These are phyloP conservation scores for Pseudachorutes palmiensis DNA, from an alignment of 1,140 invertebrate genomes.

Conservation along the genomic window DNA sequence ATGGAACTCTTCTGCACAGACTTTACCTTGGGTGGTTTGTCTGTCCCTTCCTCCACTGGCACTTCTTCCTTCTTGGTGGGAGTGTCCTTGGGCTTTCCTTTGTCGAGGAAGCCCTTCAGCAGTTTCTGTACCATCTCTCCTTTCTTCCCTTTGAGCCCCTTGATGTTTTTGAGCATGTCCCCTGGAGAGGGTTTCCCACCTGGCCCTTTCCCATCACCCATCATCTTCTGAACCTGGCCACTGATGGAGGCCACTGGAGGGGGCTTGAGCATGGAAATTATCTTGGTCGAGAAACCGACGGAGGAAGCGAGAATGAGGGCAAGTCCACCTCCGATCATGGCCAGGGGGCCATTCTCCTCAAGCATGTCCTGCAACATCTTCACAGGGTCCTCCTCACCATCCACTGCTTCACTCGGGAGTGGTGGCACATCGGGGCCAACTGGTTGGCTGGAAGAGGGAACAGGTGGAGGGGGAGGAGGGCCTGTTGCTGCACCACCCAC, in stretches of 20 bases:
- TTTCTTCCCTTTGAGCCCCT: too few relatives aligned
- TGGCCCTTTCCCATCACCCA: not conserved
- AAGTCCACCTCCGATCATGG: not conserved
- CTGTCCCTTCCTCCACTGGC: too few relatives aligned
- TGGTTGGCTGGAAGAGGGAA: too few relatives aligned
- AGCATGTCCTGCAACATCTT: not conserved
- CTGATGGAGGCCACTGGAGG: not conserved
- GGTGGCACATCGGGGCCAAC: too few relatives aligned
- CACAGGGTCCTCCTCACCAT: not conserved
- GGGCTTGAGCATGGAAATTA: slow-evolving; percentile 11
- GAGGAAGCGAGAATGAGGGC: not conserved
- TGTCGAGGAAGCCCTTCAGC: too few relatives aligned
- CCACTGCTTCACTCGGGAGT: not conserved
- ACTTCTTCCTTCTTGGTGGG: too few relatives aligned
- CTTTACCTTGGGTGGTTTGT: too few relatives aligned
- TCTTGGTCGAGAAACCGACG: slow-evolving; percentile 2
- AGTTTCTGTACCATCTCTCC: too few relatives aligned
- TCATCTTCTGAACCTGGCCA: slow-evolving; percentile 8
- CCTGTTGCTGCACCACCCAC: too few relatives aligned
- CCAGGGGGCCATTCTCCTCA: not conserved
- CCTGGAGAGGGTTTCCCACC: not conserved
- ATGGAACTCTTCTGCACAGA: too few relatives aligned
- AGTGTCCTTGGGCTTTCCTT: too few relatives aligned
- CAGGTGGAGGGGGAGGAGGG: too few relatives aligned
- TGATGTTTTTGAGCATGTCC: not conserved